A percentile compares a stretch with the other conserved stretches of the same genome.
These are phyloP conservation scores for Sycophila texana DNA, from an alignment of 2,888 invertebrate genomes.

Conservation along the genomic window DNA sequence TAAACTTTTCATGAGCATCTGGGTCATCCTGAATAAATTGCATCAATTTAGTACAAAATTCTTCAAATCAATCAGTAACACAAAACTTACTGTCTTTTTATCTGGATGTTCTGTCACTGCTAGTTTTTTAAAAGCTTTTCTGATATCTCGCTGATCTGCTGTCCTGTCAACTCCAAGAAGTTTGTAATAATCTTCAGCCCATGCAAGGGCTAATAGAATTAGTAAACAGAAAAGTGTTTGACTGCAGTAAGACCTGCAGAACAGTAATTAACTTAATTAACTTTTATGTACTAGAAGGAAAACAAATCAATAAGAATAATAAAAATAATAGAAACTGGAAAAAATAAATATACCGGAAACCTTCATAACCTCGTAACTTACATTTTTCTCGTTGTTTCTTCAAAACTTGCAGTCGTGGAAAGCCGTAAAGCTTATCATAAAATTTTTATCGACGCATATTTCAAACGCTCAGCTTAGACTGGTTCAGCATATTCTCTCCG, in stretches of 20 bases:
- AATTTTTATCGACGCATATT: conserved; percentile 13
- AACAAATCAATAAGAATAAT: background rate
- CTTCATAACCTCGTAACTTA: conserved; percentile 33
- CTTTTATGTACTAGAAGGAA: background rate
- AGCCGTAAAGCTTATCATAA: background rate
- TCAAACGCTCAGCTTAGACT: background rate
- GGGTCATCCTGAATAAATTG: conserved; percentile 81
- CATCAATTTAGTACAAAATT: conserved; percentile 24
- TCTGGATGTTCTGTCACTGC: conserved; percentile 87
- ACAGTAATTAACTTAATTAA: background rate
- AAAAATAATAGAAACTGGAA: background rate
- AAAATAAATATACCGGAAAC: conserved; percentile 13
- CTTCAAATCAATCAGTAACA: background rate
- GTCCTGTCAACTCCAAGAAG: conserved; percentile 82
- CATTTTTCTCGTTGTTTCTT: conserved; percentile 31
- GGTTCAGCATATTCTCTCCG: background rate
- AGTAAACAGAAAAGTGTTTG: conserved; percentile 38
- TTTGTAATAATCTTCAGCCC: conserved; percentile 80
- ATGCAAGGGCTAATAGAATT: conserved; percentile 57
- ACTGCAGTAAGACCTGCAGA: conserved; percentile 29
- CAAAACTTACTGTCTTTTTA: conserved; percentile 79
- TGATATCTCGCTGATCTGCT: conserved; percentile 83
- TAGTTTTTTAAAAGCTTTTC: conserved; percentile 87
- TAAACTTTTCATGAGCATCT: conserved; percentile 85
- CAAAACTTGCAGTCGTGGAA: background rate